Percentiles rank a stretch among this genome's conserved stretches.
Conservation (phyloP, 2,888 invertebrate genomes). For the Cosmia pyralina region DNA sequence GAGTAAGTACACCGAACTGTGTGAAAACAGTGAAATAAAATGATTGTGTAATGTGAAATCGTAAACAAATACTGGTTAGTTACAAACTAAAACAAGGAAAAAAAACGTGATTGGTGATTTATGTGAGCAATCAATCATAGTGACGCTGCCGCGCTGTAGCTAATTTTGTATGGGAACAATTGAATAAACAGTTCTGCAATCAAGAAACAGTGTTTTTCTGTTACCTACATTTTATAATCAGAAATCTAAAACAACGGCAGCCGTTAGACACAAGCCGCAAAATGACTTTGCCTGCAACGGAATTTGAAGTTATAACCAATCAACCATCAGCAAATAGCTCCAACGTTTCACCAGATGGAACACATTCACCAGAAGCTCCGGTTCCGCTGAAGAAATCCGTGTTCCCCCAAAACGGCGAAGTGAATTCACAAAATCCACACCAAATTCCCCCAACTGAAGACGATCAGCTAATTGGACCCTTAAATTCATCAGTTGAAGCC, state of each 20-base stretch:
- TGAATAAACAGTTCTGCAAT: constrained; percentile 30
- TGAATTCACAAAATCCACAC: not conserved
- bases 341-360: not conserved
- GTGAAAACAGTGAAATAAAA: constrained; percentile 18
- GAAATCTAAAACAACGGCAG: not conserved
- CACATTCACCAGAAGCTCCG: not conserved
- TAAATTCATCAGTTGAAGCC: not conserved
- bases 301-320: constrained; percentile 10
- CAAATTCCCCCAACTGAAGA: not conserved
- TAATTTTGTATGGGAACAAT: constrained; percentile 15
- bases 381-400: not conserved
- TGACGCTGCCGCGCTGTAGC: not conserved
- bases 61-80: constrained; percentile 4
- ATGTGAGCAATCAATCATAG: constrained; percentile 20
- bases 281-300: not conserved
- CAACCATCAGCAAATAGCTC: constrained; percentile 14
- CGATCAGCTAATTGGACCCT: not conserved
- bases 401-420: not conserved
- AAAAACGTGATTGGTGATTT: constrained; percentile 27
- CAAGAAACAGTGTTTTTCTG: constrained; percentile 3
- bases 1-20: not conserved
- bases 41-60: not conserved
- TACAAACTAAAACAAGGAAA: constrained; percentile 14
- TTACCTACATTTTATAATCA: not conserved
- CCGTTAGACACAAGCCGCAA: not conserved